Conservation (phyloP, 2,888 invertebrate genomes). For the Aleiodes testaceus region DNA sequence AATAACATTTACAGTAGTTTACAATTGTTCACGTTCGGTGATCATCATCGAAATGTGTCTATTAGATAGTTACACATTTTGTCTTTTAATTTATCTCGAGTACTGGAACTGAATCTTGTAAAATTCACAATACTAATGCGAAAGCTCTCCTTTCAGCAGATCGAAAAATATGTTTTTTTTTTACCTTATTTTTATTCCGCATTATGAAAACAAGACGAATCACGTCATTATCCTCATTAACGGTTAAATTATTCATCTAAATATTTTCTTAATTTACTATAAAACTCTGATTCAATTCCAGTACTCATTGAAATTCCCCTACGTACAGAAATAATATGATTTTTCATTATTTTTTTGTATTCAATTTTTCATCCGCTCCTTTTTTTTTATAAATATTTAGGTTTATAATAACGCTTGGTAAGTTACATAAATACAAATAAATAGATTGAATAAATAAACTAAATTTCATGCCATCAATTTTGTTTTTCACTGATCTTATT, state of each 20-base stretch:
- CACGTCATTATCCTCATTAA: conserved; percentile 39
- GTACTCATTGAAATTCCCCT: conserved; percentile 58
- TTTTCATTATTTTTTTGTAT: conserved; percentile 20
- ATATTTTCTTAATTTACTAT: conserved; percentile 36
- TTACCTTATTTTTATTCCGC: conserved; percentile 5
- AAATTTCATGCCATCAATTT: neutral
- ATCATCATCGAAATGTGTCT: conserved; percentile 62
- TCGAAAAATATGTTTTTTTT: conserved; percentile 34
- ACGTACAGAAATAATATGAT: conserved; percentile 51
- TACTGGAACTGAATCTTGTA: conserved; percentile 63
- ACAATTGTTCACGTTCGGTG: conserved; percentile 66
- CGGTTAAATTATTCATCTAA: conserved; percentile 34
- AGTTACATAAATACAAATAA: conserved; percentile 25
- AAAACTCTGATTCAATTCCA: conserved; percentile 61
- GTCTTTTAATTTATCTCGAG: conserved; percentile 48
- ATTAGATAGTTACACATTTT: conserved; percentile 65
- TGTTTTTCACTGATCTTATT: conserved; percentile 39
- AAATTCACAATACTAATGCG: conserved; percentile 41
- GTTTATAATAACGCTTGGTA: conserved; percentile 55
- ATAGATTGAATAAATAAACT: neutral
- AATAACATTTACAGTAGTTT: conserved; percentile 73
- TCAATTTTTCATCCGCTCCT: conserved; percentile 10
- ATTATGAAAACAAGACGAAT: neutral
- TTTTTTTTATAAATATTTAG: conserved; percentile 53
- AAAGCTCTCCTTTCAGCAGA: conserved; percentile 4